Base-by-base conservation (phyloP, 2,113 vertebrate genomes). In the Crypturellus undulatus region DNA sequence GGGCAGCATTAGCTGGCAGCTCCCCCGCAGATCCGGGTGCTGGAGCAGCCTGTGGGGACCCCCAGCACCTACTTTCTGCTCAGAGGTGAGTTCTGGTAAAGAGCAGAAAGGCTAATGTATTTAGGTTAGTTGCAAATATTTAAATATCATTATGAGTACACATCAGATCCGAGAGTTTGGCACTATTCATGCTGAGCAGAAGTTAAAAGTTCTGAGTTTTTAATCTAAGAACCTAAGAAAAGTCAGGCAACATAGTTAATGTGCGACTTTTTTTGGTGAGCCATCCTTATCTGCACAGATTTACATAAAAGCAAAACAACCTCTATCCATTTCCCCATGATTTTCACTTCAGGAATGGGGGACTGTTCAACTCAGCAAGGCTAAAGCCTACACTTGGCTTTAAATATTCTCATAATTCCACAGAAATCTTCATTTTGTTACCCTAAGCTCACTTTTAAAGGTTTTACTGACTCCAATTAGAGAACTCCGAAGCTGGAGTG, bases 391-490 rank as follows among this genome's bases (percentile, higher is more conserved):
- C 22, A 11, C 47, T 36, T 64, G 70, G 58, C 62, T 68, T 84
- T 62, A 52, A 0, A 0, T 0, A 0, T 10, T 49, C 30, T 6
- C 21, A 6, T 20, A 42, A 65, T 64, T 45, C 38, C 38, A 42
- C 51, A 12, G 15, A 58, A 22, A 52, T 75, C 54, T 43, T 84
- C 0, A 63, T 67, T 78, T 19, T 42, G 26, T 60, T 43, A 30
- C 9, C 38, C 63, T 71, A 76, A 62, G 62, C 58, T 64, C 25
- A 43, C 47, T 51, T 73, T 38, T 58, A 64, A 62, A 76, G 30
- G 12, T 60, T 71, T 52, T 36, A n/a, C 25, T 72, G 70, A 79
- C 47, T 64, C 67, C 52, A 38, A 60, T 76, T n/a, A 60, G 34
- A 76, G 28, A 14, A 16, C 43, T 62, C 38, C n/a, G 58, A 52